Conservation (phyloP, 2,113 vertebrate species). For the Solenodon paradoxus region DNA sequence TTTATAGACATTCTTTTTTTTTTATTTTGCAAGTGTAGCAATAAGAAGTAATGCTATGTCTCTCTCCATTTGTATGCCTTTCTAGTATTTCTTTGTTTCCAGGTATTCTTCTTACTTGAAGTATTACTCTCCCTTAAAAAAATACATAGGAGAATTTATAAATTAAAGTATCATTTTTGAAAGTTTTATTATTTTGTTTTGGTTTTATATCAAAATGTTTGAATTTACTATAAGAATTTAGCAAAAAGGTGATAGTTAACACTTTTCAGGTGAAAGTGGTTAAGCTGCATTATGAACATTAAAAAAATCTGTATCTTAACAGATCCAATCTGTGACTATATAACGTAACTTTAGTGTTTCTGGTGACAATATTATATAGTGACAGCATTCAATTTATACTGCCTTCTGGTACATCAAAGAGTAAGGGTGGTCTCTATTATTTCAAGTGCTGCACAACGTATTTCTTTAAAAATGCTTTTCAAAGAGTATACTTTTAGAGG, state of each 20-base stretch:
- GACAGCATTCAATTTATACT: neutral
- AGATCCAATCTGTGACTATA: neutral
- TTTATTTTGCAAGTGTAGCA: slow-evolving; percentile 1
- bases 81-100: neutral
- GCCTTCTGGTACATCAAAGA: neutral
- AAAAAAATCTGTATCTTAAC: neutral
- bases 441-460: neutral
- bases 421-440: neutral
- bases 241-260: neutral
- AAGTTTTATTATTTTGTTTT: neutral
- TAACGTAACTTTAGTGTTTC: neutral
- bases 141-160: neutral
- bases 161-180: neutral
- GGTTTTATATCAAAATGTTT: neutral
- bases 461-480: slow-evolving; percentile 17
- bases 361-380: neutral
- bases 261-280: neutral
- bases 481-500: neutral
- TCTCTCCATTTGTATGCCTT: neutral
- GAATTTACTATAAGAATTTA: neutral
- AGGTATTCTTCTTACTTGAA: neutral
- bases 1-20: slow-evolving; percentile 40
- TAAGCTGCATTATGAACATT: neutral
- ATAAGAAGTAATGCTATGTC: neutral
- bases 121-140: neutral